These are phyloP conservation scores for Anguilla anguilla DNA, from an alignment of 2,797 vertebrate genomes.

Conservation along the genomic window DNA sequence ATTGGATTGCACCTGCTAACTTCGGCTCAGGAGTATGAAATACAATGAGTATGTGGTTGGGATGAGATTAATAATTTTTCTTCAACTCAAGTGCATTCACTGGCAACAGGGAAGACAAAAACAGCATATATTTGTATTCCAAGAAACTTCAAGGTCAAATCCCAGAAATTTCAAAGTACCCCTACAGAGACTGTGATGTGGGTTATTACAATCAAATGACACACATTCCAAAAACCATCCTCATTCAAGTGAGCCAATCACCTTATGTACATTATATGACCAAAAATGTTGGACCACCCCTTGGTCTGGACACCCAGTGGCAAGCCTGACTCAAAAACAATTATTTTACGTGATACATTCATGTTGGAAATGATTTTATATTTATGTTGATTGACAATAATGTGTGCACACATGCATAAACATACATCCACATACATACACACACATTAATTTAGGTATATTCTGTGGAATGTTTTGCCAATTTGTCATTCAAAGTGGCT, in stretches of 20 bases:
- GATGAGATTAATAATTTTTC: neutral
- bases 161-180: neutral
- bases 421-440: neutral
- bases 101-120: neutral
- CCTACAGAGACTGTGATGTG: neutral
- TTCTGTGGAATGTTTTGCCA: neutral
- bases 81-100: neutral
- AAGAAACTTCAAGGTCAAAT: neutral
- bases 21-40: neutral
- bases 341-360: neutral
- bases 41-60: neutral
- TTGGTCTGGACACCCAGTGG: neutral
- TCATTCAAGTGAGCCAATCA: neutral
- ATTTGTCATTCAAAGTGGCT: neutral
- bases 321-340: neutral
- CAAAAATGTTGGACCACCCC: neutral
- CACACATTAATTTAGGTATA: neutral
- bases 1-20: neutral
- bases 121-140: neutral
- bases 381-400: neutral
- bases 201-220: neutral
- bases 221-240: neutral
- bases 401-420: neutral
- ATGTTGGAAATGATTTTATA: neutral
- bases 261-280: neutral